Evolutionary conservation across 2,797 vertebrate species (phyloP), one percentile per base, ranked within the genome.

Genomic region (Coilia nasus): DNA sequence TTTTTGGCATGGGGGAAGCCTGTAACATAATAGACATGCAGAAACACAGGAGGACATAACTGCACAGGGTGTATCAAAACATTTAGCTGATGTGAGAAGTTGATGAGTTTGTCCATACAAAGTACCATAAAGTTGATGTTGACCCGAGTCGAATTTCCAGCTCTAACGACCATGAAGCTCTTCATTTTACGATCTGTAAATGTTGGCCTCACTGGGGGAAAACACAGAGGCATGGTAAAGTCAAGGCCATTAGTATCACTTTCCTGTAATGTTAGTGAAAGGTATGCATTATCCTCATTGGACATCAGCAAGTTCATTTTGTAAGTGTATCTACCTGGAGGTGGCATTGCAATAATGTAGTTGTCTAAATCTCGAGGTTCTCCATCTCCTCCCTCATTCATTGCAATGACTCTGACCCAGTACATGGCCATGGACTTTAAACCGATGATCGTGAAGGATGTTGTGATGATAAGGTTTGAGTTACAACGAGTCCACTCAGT

Each of bases 401-500:
- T 89, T 25, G 96, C 96, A 50, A 92, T 87, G 85, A 98, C 96
- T 15, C 96, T 94, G 3, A 97, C 89, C 87, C 96, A 93, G 91
- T 98, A 97, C 87, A 93, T 92, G 86, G 93, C 92, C 92, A 93
- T 93, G 50, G 96, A 89, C 84, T 92, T 96, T 4, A 98, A 93
- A 21, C 96, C 97, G 91, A 95, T 96, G 11, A 97, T 92, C 0
- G 92, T 97, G 87, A 95, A 97, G 46, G 92, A 94, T 85, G 93
- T 94, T 21, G 82, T n/a, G 0, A 91, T 90, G 84, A 97, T 91
- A 0, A 94, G 88, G 80, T 89, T 93, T 9, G 82, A 7, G 67
- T 96, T 97, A 90, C 96, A 97, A 0, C 93, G 94, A 82, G 83
- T 87, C 97, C 97, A 98, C 57, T 92, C 95, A 47, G 92, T 90